These are phyloP conservation scores for Garrulus glandarius DNA, from an alignment of 2,797 vertebrate species.

Conservation along the genomic window DNA sequence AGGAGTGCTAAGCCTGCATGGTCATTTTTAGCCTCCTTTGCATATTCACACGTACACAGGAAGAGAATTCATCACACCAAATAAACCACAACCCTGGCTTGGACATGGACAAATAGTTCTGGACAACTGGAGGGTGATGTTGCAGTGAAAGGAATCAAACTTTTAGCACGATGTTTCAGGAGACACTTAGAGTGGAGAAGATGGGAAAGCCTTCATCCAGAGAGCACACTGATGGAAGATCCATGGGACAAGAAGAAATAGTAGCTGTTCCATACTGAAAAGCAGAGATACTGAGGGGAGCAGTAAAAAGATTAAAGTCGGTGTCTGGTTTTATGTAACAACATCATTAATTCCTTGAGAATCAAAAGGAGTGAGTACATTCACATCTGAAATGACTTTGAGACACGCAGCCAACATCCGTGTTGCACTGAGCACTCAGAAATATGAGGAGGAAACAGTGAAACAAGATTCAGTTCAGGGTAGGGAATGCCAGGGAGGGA, in stretches of 20 bases:
- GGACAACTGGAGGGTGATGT: fast-evolving
- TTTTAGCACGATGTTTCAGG: not conserved
- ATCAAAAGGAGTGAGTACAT: not conserved
- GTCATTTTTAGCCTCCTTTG: not conserved
- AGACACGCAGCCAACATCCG: not conserved
- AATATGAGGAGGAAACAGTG: not conserved
- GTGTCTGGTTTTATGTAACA: constrained; percentile 31
- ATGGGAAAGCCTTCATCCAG: not conserved
- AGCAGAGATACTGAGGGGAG: not conserved
- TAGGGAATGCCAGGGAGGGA: not conserved
- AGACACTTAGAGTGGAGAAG: not conserved
- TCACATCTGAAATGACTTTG: constrained; percentile 10
- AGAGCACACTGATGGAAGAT: not conserved
- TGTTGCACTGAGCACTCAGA: not conserved
- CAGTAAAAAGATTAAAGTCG: not conserved
- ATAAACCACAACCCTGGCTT: not conserved
- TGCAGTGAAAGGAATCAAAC: not conserved
- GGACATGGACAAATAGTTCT: not conserved
- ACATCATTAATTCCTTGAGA: constrained; percentile 7
- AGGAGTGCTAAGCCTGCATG: not conserved
- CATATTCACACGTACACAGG: not conserved
- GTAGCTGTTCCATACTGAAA: not conserved
- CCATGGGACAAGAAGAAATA: not conserved
- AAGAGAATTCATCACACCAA: not conserved
- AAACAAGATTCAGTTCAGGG: not conserved